Percentiles rank a stretch among this genome's conserved stretches.
phyloP scores from a whole-genome alignment of 1,140 invertebrate genomes.

The Platyscapa corneri region DNA sequence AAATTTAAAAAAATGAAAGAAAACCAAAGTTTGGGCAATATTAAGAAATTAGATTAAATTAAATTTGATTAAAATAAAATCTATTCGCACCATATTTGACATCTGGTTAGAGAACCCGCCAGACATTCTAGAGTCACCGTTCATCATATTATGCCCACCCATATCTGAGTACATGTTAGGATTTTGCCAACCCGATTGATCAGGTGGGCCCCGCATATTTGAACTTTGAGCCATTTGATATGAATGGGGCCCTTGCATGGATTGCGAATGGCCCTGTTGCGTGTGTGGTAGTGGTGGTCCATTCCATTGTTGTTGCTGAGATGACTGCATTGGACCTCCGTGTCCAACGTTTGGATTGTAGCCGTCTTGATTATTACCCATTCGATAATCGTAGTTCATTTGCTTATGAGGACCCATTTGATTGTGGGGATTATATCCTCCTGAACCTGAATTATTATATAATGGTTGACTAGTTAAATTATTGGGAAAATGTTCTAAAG shows the following conservation, averaged over 20 bases:
- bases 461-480: background rate
- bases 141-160: conserved; percentile 29
- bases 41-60: too few species aligned
- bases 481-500: too few species aligned
- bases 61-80: too few species aligned
- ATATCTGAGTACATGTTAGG: conserved; percentile 31
- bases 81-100: conserved; percentile 28
- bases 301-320: conserved; percentile 39
- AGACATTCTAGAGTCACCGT: conserved; percentile 36
- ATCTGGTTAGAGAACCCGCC: conserved; percentile 12
- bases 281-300: conserved; percentile 28
- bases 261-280: conserved; percentile 16
- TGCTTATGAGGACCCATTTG: conserved; percentile 40
- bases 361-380: conserved; percentile 1
- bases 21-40: too few species aligned
- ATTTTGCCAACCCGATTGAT: conserved; percentile 37
- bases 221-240: conserved; percentile 18
- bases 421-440: conserved; percentile 22
- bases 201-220: background rate
- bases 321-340: conserved; percentile 8
- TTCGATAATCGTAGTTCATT: conserved; percentile 34
- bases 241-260: background rate
- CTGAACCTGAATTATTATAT: background rate
- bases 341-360: conserved; percentile 10
- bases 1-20: too few species aligned